Conservation (phyloP, 1,140 invertebrate species). For the Camponotus floridanus region DNA sequence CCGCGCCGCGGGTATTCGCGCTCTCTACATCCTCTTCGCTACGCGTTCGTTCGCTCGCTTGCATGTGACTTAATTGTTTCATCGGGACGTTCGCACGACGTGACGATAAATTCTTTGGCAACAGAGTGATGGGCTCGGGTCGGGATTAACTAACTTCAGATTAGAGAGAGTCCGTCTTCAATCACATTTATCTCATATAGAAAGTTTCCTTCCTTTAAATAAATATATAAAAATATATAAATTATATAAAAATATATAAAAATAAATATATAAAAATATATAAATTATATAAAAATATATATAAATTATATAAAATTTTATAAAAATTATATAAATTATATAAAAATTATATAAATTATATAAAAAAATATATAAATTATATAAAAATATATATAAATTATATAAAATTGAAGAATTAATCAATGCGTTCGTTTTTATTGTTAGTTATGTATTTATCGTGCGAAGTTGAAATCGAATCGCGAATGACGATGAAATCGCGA, state of each 20-base stretch:
- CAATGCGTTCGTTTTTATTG: not conserved
- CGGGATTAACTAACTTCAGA: constrained; percentile 46
- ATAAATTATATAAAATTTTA: too few relatives aligned
- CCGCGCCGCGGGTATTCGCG: constrained; percentile 27
- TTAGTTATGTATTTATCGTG: not conserved
- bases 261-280: too few relatives aligned
- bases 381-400: too few relatives aligned
- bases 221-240: too few relatives aligned
- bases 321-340: too few relatives aligned
- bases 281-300: too few relatives aligned
- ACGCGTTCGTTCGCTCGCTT: constrained; percentile 13
- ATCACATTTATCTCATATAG: not conserved
- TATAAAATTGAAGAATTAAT: not conserved
- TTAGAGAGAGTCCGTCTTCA: constrained; percentile 12
- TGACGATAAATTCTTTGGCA: constrained; percentile 33
- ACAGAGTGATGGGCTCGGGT: not conserved
- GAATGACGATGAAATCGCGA: constrained; percentile 33
- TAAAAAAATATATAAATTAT: too few relatives aligned
- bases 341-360: too few relatives aligned
- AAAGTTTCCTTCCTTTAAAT: too few relatives aligned
- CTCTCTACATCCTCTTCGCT: constrained; percentile 38
- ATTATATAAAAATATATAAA: too few relatives aligned
- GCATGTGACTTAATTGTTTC: constrained; percentile 56
- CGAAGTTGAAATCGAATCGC: constrained; percentile 16
- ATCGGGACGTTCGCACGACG: constrained; percentile 33